A percentile compares a stretch with the other conserved stretches of the same genome.
Evolutionary conservation across 2,797 vertebrate species (phyloP).

Genomic region (Glyptemys insculpta): DNA sequence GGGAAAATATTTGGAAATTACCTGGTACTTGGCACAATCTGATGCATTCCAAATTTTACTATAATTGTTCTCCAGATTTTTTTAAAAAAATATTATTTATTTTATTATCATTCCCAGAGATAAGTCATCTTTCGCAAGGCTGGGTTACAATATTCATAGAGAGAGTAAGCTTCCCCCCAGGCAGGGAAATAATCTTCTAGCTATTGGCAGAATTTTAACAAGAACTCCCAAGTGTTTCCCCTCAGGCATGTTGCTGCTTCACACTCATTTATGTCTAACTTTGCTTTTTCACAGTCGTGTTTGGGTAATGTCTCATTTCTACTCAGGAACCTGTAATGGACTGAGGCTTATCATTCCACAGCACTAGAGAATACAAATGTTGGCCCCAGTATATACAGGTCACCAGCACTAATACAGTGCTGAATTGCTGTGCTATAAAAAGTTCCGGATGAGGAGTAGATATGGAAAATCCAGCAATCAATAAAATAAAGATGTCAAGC

Average conservation of each 20-base stretch:
- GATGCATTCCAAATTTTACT: neutral
- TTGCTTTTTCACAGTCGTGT: neutral
- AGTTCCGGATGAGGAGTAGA: neutral
- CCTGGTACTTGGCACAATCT: neutral
- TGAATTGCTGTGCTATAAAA: neutral
- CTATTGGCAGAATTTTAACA: neutral
- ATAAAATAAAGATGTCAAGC: neutral
- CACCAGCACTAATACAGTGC: neutral
- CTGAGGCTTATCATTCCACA: neutral
- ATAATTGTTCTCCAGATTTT: neutral
- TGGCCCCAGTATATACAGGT: accelerated
- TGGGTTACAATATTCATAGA: neutral
- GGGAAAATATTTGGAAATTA: neutral
- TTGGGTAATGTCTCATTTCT: neutral
- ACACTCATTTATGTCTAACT: neutral
- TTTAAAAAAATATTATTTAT: neutral
- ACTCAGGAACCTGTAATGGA: neutral
- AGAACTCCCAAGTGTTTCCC: neutral
- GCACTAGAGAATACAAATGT: neutral
- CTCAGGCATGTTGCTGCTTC: neutral
- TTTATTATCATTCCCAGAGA: neutral
- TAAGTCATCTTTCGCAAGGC: neutral
- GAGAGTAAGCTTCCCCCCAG: neutral
- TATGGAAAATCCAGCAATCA: neutral
- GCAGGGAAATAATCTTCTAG: neutral